Conservation (phyloP, 2,888 invertebrate species). For the Caenorhabditis japonica region DNA sequence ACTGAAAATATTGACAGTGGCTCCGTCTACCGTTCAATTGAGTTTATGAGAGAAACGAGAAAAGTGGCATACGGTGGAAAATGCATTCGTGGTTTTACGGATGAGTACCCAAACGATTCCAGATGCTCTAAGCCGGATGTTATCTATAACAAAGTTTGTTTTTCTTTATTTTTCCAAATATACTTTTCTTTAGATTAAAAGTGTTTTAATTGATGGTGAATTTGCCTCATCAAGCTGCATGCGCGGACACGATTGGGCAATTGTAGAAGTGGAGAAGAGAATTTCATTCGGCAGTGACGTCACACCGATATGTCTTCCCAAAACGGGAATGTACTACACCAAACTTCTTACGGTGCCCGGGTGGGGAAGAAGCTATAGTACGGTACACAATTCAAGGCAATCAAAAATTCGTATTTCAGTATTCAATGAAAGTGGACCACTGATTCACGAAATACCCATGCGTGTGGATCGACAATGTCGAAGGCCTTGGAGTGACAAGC, state of each 20-base stretch:
- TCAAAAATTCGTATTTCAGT: slow-evolving; percentile 50
- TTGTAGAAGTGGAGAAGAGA: slow-evolving; percentile 70
- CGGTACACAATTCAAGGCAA: slow-evolving; percentile 7
- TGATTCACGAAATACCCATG: slow-evolving; percentile 74
- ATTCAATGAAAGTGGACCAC: slow-evolving; percentile 68
- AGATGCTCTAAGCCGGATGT: slow-evolving; percentile 59
- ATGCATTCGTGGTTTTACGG: slow-evolving; percentile 66
- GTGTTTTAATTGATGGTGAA: slow-evolving; percentile 68
- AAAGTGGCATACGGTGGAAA: slow-evolving; percentile 71
- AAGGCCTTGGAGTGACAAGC: slow-evolving; percentile 69
- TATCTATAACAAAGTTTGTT: slow-evolving; percentile 53
- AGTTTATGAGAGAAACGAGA: slow-evolving; percentile 50
- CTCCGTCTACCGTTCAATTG: slow-evolving; percentile 61
- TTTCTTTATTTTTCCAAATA: background rate
- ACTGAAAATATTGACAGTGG: no score
- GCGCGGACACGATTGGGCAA: slow-evolving; percentile 75
- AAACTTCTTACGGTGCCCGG: slow-evolving; percentile 66
- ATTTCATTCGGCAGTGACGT: slow-evolving; percentile 65
- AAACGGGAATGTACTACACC: slow-evolving; percentile 34
- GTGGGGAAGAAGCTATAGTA: slow-evolving; percentile 72
- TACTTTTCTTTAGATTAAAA: slow-evolving; percentile 60
- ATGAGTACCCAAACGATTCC: slow-evolving; percentile 56
- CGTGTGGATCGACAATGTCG: slow-evolving; percentile 66
- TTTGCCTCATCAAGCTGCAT: slow-evolving; percentile 66
- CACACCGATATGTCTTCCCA: slow-evolving; percentile 73